Evolutionary conservation across 2,797 vertebrate species (phyloP), one percentile per base, ranked within the genome.

Genomic region (Enteromius radiatus): DNA sequence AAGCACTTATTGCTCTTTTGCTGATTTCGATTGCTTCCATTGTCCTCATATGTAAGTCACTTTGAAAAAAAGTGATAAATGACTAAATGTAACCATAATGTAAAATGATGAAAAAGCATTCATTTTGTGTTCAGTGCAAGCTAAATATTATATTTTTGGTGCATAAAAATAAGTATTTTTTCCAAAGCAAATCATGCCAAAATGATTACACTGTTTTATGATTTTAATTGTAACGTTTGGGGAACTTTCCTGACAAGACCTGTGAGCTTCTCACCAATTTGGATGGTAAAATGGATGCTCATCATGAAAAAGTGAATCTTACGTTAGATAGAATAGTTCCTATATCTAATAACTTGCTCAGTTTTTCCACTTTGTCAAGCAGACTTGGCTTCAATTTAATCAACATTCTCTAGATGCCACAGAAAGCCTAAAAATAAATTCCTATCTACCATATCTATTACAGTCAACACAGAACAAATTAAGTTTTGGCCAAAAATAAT

Each of bases 311-410:
- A 28, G 17, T 71, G 45, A 2, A 28, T 49, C 31, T 49, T 6
- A 26, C 17, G 38, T 45, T 69, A 17, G 1, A 69, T 14, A 23
- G 52, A 21, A 23, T 8, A 7, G 12, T 26, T 17, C 19, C 43
- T 49, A 71, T 49, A 21, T 33, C 17, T 33, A 73, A 49, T 49
- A 54, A 74, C 10, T 59, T 59, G 26, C 26, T 14, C 23, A 26
- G 4, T 26, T 26, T 61, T 28, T 61, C 26, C 56, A 28, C 12
- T 80, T 61, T 49, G 38, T 71, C 68, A 71, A 26, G 36, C 36
- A 59, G 65, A 59, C 49, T n/a, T 56, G 33, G 33, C 10, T 70
- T 70, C 17, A 47, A 5, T 71, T 80, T 71, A 21, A 80, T n/a
- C n/a, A 56, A 14, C 23, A 52, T 69, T 19, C 54, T 56, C 36